These are phyloP conservation scores for Octopus sinensis DNA, from an alignment of 1,140 invertebrate genomes.

Conservation along the genomic window DNA sequence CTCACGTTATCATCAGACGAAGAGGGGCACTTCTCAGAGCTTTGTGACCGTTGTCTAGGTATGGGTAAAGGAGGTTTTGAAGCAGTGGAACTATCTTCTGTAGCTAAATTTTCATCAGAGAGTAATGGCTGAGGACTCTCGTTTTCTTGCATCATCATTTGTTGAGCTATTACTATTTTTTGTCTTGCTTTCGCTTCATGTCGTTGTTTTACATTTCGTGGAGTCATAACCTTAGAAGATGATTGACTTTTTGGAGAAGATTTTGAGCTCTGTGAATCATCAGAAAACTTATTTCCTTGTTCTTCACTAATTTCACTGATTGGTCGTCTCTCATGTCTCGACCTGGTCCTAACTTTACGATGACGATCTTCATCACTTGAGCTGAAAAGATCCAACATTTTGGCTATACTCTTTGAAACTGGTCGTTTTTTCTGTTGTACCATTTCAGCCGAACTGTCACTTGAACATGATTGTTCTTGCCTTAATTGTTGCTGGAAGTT, in stretches of 20 bases:
- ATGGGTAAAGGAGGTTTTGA: not conserved
- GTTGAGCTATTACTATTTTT: slow-evolving; percentile 15
- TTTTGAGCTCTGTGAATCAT: not conserved
- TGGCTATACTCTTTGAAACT: slow-evolving; percentile 33
- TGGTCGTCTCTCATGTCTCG: slow-evolving; percentile 24
- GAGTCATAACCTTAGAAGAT: slow-evolving; percentile 21
- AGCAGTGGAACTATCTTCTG: not conserved
- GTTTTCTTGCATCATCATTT: not conserved
- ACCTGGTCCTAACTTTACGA: slow-evolving; percentile 17
- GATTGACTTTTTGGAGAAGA: slow-evolving; percentile 1
- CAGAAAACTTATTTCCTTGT: not conserved
- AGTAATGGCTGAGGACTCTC: not conserved
- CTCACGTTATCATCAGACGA: not conserved
- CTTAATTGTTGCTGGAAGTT: slow-evolving; percentile 8
- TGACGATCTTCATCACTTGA: slow-evolving; percentile 42
- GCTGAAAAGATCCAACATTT: slow-evolving; percentile 41
- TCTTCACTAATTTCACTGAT: slow-evolving; percentile 14
- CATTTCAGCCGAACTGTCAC: slow-evolving; percentile 35
- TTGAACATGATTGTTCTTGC: slow-evolving; percentile 27
- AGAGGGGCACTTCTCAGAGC: not conserved
- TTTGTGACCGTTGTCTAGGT: not conserved
- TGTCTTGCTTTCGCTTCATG: slow-evolving; percentile 25
- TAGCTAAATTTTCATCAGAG: not conserved
- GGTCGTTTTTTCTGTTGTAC: slow-evolving; percentile 22
- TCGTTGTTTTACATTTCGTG: slow-evolving; percentile 26